Conservation (phyloP, 2,797 vertebrate species). For the Hapalemur alaotrensis region DNA sequence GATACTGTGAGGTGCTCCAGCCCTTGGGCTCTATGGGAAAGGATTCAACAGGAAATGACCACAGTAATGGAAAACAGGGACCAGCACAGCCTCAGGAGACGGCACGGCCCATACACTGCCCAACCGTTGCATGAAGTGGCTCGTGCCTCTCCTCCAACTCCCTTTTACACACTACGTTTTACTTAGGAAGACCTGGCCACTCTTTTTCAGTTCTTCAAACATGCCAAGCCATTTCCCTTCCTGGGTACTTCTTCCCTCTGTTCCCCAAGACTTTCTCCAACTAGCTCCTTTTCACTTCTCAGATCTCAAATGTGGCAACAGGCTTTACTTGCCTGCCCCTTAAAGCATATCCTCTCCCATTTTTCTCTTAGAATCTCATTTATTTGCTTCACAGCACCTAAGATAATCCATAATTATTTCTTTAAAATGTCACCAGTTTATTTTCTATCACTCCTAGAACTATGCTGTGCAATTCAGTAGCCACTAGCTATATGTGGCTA, state of each 20-base stretch:
- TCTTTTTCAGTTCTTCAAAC: background rate
- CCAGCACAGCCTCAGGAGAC: background rate
- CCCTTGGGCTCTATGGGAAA: background rate
- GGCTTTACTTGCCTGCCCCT: background rate
- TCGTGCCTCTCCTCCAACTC: background rate
- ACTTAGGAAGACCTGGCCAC: background rate
- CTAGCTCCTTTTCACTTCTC: background rate
- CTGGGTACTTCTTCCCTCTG: background rate
- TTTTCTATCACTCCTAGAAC: background rate
- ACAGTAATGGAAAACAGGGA: background rate
- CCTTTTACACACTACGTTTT: background rate
- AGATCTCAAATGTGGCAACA: background rate
- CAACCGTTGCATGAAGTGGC: background rate
- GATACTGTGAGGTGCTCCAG: background rate
- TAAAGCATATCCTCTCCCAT: background rate
- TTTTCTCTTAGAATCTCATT: background rate
- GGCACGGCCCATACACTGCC: accelerated
- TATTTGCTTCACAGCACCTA: background rate
- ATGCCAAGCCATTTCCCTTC: background rate
- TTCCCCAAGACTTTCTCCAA: background rate
- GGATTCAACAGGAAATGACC: background rate
- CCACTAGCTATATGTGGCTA: background rate
- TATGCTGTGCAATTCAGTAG: background rate
- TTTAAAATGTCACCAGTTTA: background rate
- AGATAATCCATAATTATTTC: background rate